Percentiles rank a stretch among this genome's conserved stretches.
phyloP scores from a whole-genome alignment of 1,140 invertebrate genomes.

The Notospermus geniculatus region DNA sequence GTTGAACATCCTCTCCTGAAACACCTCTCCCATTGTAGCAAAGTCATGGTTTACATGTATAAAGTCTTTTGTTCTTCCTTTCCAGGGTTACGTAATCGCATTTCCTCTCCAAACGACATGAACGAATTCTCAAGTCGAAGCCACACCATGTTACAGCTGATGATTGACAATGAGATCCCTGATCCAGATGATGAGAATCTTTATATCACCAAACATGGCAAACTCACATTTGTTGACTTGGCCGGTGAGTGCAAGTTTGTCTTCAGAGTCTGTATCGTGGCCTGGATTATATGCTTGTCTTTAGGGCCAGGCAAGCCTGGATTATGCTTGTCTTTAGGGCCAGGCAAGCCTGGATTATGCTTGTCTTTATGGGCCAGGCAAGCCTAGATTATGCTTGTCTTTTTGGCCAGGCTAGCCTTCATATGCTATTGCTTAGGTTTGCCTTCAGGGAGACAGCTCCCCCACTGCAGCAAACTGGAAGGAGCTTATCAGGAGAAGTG shows the following conservation, averaged over 20 bases:
- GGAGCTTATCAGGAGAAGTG: no score
- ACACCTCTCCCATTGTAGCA: no score
- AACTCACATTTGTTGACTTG: slow-evolving; percentile 56
- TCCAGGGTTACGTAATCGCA: slow-evolving; percentile 50
- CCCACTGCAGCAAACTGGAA: no score
- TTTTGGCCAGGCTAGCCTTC: no score
- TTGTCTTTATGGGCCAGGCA: no score
- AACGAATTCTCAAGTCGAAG: slow-evolving; percentile 55
- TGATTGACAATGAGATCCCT: slow-evolving; percentile 53
- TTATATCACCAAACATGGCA: slow-evolving; percentile 53
- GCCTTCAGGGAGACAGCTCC: no score
- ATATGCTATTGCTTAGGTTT: no score
- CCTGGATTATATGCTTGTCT: background rate
- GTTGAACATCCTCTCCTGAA: no score
- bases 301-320: background rate
- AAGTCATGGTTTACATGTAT: no score
- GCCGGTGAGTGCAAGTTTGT: slow-evolving; percentile 37
- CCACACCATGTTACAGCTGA: slow-evolving; percentile 54
- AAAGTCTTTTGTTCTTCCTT: slow-evolving; percentile 16
- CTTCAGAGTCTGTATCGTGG: background rate
- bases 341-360: background rate
- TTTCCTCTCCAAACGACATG: slow-evolving; percentile 47
- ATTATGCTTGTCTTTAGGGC: background rate
- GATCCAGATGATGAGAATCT: slow-evolving; percentile 65
- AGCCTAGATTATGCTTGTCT: no score